Conservation (phyloP, 2,113 vertebrate species). For the Zeus faber region DNA sequence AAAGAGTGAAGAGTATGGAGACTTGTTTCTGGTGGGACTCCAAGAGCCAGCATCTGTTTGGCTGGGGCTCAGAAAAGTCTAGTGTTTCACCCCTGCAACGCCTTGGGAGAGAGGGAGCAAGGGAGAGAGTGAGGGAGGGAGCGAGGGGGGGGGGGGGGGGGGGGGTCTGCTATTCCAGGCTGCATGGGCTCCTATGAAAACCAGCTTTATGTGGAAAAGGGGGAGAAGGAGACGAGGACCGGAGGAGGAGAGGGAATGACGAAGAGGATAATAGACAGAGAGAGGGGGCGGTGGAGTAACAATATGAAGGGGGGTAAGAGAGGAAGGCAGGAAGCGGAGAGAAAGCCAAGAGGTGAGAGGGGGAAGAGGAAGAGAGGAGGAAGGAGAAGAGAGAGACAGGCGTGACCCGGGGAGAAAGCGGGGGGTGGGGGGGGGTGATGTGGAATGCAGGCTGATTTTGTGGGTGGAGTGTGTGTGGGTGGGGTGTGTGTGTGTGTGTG, state of each 20-base stretch:
- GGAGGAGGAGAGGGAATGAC: slow-evolving; percentile 36
- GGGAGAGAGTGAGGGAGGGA: no score
- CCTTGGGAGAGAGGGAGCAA: no score
- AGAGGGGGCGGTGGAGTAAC: background rate
- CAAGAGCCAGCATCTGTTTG: slow-evolving; percentile 82
- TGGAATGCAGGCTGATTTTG: slow-evolving; percentile 14
- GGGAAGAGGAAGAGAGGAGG: background rate
- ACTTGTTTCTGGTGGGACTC: slow-evolving; percentile 76
- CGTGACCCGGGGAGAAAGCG: background rate
- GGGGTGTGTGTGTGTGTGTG: background rate
- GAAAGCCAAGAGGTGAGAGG: slow-evolving; percentile 27
- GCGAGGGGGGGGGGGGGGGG: no score
- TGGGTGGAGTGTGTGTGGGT: background rate
- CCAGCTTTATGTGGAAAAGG: slow-evolving; percentile 84
- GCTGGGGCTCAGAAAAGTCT: slow-evolving; percentile 79
- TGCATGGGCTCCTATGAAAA: slow-evolving; percentile 78
- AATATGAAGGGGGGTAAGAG: slow-evolving; percentile 39
- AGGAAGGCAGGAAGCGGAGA: slow-evolving; percentile 60
- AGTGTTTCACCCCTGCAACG: slow-evolving; percentile 76
- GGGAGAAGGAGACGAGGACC: no score
- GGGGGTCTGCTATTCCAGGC: slow-evolving; percentile 79
- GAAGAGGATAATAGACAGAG: background rate
- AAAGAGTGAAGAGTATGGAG: slow-evolving; percentile 65
- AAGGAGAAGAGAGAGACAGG: background rate
- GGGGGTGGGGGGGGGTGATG: slow-evolving; percentile 4